Evolutionary conservation across 2,888 invertebrate genomes (phyloP).

Genomic region (Allacma fusca): DNA sequence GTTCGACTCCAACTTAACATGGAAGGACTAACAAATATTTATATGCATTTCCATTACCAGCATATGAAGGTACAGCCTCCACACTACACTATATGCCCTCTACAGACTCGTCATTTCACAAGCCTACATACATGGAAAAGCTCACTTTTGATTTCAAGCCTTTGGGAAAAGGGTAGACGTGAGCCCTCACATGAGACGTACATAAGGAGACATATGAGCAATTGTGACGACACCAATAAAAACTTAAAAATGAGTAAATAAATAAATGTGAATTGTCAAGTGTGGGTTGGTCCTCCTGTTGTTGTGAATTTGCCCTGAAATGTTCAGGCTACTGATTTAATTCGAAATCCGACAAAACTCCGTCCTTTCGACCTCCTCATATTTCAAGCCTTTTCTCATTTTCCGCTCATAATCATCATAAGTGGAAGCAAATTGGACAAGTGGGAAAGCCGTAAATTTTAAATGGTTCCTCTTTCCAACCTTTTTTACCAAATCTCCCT

Average conservation of each 20-base stretch:
- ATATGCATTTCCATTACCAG: too few relatives aligned
- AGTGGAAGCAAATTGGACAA: conserved; percentile 43
- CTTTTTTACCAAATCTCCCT: neutral
- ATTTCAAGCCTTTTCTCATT: conserved; percentile 44
- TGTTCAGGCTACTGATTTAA: conserved; percentile 25
- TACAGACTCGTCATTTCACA: too few relatives aligned
- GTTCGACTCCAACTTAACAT: too few relatives aligned
- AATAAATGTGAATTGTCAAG: conserved; percentile 42
- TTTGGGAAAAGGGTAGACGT: too few relatives aligned
- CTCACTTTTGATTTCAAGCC: too few relatives aligned
- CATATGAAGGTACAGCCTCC: too few relatives aligned
- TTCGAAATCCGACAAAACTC: conserved; percentile 34
- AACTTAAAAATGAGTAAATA: conserved; percentile 40
- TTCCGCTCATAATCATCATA: conserved; percentile 43
- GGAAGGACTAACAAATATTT: too few relatives aligned
- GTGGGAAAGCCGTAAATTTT: conserved; percentile 40
- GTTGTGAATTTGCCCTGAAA: neutral
- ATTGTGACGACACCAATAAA: conserved; percentile 30
- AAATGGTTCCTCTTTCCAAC: conserved; percentile 16
- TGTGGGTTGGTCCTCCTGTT: conserved; percentile 33
- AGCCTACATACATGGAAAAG: too few relatives aligned
- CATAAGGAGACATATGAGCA: conserved; percentile 12
- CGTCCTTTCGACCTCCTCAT: conserved; percentile 23
- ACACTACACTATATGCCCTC: too few relatives aligned
- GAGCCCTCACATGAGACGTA: neutral